Evolutionary conservation across 2,113 vertebrate genomes (phyloP).

Genomic region (Tringa solitaria): DNA sequence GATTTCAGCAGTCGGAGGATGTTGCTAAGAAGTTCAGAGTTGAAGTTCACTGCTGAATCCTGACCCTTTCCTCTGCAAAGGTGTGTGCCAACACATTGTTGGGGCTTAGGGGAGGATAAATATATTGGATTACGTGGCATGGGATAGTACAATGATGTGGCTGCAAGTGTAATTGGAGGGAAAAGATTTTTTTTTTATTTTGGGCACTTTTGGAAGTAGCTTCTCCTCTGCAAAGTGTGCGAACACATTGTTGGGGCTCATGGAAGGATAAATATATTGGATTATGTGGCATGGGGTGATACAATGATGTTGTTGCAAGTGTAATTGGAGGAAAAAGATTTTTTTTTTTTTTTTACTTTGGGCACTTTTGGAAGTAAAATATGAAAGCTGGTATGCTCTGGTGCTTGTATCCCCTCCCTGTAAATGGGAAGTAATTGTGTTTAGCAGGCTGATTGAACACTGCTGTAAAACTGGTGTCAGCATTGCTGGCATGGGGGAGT

Average conservation of each 20-base stretch:
- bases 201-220: background rate
- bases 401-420: background rate
- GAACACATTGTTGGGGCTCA: too few species aligned
- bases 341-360: background rate
- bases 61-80: background rate
- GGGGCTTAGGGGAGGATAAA: background rate
- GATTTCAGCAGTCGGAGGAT: background rate
- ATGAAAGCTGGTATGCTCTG: background rate
- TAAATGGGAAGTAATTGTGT: background rate
- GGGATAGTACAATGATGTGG: background rate
- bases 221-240: background rate
- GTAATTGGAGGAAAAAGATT: background rate
- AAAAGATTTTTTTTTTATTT: background rate
- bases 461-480: background rate
- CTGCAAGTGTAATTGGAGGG: background rate
- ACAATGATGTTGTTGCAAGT: background rate
- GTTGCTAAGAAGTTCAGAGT: background rate
- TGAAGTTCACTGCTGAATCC: background rate
- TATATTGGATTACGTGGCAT: background rate
- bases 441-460: background rate
- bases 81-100: too few species aligned
- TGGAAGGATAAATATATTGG: background rate
- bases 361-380: background rate
- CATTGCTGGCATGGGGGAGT: background rate
- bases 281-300: background rate